phyloP scores from a whole-genome alignment of 2,797 vertebrate species.

The Epinephelus awoara region DNA sequence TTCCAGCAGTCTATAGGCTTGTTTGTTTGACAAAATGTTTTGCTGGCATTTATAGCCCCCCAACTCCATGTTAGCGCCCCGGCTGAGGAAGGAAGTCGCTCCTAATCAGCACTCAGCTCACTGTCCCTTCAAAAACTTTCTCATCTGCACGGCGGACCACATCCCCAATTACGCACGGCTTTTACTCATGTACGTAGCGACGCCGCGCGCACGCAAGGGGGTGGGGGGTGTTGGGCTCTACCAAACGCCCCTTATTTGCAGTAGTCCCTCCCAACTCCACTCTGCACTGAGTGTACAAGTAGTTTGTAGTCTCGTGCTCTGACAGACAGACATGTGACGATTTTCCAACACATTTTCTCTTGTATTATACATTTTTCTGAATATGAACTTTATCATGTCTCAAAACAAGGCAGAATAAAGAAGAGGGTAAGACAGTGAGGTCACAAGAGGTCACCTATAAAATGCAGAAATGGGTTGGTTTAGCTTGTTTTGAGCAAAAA shows the following conservation, averaged over 20 bases:
- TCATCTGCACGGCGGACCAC: constrained; percentile 21
- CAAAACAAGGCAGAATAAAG: neutral
- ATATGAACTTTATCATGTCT: neutral
- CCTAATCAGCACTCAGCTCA: constrained; percentile 16
- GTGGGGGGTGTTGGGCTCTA: neutral
- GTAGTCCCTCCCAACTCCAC: constrained; percentile 51
- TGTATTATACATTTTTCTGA: neutral
- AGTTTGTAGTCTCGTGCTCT: neutral
- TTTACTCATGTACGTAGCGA: constrained; percentile 55
- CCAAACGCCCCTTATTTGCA: constrained; percentile 19
- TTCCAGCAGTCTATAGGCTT: neutral
- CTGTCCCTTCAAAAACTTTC: constrained; percentile 10
- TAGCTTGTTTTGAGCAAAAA: too few species aligned
- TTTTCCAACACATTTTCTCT: neutral
- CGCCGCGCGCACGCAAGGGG: constrained; percentile 29
- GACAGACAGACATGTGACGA: neutral
- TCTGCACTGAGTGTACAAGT: neutral
- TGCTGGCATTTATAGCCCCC: constrained; percentile 60
- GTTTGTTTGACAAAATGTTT: constrained; percentile 37
- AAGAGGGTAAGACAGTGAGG: too few species aligned
- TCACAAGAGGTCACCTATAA: too few species aligned
- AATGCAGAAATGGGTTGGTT: too few species aligned
- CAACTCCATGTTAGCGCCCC: constrained; percentile 58
- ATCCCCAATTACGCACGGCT: constrained; percentile 60
- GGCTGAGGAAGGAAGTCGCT: constrained; percentile 70